These are phyloP conservation scores for Morus bassanus DNA, from an alignment of 2,797 vertebrate species.

Conservation along the genomic window DNA sequence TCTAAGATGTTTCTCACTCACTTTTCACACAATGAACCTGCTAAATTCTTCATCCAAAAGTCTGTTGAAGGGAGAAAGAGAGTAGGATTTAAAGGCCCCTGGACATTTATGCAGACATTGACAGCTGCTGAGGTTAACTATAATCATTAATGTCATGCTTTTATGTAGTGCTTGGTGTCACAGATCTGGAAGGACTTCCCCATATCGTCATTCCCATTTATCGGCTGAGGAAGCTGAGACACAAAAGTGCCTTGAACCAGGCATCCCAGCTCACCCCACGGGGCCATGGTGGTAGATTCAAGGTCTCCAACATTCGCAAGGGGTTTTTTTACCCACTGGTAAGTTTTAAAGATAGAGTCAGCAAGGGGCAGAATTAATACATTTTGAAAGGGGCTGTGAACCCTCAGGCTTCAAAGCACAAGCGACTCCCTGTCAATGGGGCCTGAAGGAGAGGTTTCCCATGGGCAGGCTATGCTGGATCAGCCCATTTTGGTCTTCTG, in stretches of 20 bases:
- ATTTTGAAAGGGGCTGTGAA: not conserved
- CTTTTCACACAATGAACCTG: not conserved
- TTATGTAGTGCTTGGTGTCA: not conserved
- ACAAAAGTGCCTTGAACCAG: not conserved
- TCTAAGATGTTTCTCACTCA: not conserved
- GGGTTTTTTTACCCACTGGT: not conserved
- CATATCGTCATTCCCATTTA: not conserved
- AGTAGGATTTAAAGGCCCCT: not conserved
- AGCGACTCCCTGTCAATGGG: not conserved
- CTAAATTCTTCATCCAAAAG: not conserved
- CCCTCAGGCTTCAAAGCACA: not conserved
- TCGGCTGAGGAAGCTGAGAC: not conserved
- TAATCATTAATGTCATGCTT: not conserved
- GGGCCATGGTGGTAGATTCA: not conserved
- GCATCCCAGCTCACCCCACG: not conserved
- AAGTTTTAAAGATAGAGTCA: not conserved
- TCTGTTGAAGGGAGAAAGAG: not conserved
- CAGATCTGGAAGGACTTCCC: not conserved
- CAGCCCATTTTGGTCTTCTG: not conserved
- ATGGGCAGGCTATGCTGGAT: not conserved
- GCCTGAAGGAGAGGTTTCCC: not conserved
- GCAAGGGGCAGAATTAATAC: not conserved
- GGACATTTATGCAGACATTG: not conserved
- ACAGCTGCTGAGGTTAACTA: not conserved
- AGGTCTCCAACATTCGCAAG: not conserved